Evolutionary conservation across 2,888 invertebrate species (phyloP).

Genomic region (Cyclophora punctaria): DNA sequence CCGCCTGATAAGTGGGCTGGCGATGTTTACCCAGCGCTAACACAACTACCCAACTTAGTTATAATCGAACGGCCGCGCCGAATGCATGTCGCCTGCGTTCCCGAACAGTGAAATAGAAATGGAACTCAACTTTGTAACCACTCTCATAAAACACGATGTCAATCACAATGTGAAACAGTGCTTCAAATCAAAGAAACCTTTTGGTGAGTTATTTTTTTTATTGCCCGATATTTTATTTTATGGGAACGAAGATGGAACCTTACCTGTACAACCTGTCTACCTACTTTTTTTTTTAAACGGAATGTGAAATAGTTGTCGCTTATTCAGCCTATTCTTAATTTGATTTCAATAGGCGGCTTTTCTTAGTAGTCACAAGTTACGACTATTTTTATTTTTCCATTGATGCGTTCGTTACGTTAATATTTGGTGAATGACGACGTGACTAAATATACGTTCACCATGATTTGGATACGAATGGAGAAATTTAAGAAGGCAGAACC

Average conservation of each 20-base stretch:
- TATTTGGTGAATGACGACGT: slow-evolving; percentile 3
- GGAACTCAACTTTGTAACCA: slow-evolving; percentile 64
- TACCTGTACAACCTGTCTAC: slow-evolving; percentile 5
- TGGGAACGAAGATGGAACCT: neutral
- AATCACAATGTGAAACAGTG: slow-evolving; percentile 70
- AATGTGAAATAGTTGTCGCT: slow-evolving; percentile 1
- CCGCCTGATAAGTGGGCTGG: slow-evolving; percentile 38
- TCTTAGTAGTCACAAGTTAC: too few relatives aligned
- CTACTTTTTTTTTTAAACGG: slow-evolving; percentile 7
- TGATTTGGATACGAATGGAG: slow-evolving; percentile 7
- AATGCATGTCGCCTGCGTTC: slow-evolving; percentile 27
- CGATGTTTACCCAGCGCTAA: slow-evolving; percentile 41
- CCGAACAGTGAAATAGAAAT: slow-evolving; percentile 35
- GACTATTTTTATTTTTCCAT: neutral
- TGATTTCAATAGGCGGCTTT: too few relatives aligned
- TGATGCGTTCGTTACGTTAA: neutral
- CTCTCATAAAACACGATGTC: slow-evolving; percentile 65
- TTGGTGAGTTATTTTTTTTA: slow-evolving; percentile 45
- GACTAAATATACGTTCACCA: neutral
- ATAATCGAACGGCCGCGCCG: slow-evolving; percentile 35
- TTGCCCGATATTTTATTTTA: neutral
- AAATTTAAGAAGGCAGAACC: neutral
- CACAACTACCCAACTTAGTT: too few relatives aligned
- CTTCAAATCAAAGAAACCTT: slow-evolving; percentile 66
- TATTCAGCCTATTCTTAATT: too few relatives aligned